These are phyloP conservation scores for Volucella inflata DNA, from an alignment of 2,888 invertebrate genomes.

Conservation along the genomic window DNA sequence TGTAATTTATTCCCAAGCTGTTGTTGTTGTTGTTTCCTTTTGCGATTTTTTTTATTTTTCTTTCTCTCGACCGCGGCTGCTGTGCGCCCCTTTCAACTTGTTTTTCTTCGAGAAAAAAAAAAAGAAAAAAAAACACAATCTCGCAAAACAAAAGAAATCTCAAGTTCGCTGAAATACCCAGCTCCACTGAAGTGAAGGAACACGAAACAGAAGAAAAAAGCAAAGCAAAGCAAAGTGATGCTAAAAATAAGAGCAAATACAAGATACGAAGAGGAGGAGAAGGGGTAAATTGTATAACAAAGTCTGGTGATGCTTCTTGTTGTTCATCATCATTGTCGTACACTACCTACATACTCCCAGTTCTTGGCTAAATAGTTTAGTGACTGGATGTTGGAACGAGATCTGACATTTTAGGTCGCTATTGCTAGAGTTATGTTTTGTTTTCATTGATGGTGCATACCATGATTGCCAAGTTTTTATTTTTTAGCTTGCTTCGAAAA, in stretches of 20 bases:
- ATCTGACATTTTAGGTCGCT: slow-evolving; percentile 61
- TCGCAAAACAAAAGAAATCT: slow-evolving; percentile 70
- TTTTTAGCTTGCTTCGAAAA: too few species aligned
- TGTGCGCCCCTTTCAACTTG: slow-evolving; percentile 25
- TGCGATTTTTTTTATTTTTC: slow-evolving; percentile 19
- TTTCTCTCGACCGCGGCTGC: slow-evolving; percentile 6
- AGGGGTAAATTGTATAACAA: slow-evolving; percentile 27
- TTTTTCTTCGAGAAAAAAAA: not conserved
- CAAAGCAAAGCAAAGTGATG: slow-evolving; percentile 59
- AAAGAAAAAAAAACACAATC: not conserved
- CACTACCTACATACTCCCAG: not conserved
- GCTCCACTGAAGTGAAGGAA: slow-evolving; percentile 7
- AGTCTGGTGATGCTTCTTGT: slow-evolving; percentile 12
- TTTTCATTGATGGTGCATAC: not conserved
- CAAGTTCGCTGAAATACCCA: slow-evolving; percentile 65
- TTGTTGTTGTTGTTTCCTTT: slow-evolving; percentile 42
- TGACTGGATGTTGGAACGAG: slow-evolving; percentile 59
- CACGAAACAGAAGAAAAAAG: slow-evolving; percentile 18
- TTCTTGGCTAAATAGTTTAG: slow-evolving; percentile 54
- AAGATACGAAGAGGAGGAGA: slow-evolving; percentile 2
- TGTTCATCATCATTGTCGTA: not conserved
- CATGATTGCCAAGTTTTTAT: too few species aligned
- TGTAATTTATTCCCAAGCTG: slow-evolving; percentile 73
- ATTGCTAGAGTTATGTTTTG: not conserved
- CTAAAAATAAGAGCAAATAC: slow-evolving; percentile 72